Evolutionary conservation across 2,797 vertebrate species (phyloP).

Genomic region (Acropternis orthonyx): DNA sequence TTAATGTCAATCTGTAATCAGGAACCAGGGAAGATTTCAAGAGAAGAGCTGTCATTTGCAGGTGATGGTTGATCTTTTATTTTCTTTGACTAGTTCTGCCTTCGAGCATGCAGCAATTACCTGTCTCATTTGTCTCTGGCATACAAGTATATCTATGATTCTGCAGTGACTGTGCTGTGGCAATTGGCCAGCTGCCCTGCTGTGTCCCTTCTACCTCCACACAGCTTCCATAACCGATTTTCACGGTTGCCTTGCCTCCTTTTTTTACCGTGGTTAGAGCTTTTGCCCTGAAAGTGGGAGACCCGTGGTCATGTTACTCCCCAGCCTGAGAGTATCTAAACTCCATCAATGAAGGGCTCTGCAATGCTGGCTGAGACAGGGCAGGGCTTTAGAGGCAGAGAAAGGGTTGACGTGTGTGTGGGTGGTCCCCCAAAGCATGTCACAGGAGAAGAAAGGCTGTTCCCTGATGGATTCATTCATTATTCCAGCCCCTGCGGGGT

Average conservation of each 20-base stretch:
- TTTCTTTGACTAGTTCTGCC: neutral
- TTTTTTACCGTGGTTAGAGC: neutral
- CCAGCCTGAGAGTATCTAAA: neutral
- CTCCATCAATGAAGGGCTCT: neutral
- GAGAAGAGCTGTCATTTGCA: neutral
- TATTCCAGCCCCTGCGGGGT: conserved; percentile 59
- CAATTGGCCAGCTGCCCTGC: conserved; percentile 16
- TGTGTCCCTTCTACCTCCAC: conserved; percentile 2
- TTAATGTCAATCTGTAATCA: neutral
- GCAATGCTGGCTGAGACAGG: neutral
- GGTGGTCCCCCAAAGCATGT: conserved; percentile 32
- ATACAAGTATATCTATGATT: neutral
- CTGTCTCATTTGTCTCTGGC: neutral
- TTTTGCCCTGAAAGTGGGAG: neutral
- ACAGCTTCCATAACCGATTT: neutral
- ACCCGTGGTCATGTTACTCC: neutral
- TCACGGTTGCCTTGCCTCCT: neutral
- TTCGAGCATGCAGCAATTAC: neutral
- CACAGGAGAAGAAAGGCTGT: conserved; percentile 51
- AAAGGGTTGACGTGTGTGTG: neutral
- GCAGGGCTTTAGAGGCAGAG: neutral
- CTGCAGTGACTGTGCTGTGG: conserved; percentile 15
- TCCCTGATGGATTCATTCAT: conserved; percentile 53
- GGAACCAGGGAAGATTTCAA: neutral
- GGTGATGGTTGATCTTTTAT: neutral